These are phyloP conservation scores for Carlito syrichta DNA, from an alignment of 2,113 vertebrate species.

Conservation along the genomic window DNA sequence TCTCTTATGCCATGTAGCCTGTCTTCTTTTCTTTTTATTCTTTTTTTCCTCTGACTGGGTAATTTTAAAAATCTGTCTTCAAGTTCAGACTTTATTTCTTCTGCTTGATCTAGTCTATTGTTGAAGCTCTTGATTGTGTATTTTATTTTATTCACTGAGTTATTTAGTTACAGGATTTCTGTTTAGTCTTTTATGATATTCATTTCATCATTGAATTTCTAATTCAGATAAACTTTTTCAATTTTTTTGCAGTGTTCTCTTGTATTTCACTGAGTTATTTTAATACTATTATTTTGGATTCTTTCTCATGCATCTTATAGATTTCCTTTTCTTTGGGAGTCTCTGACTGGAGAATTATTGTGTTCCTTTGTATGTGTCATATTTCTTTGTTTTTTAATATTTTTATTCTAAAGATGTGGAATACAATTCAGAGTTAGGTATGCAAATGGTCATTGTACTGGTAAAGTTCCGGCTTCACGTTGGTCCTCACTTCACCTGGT, in stretches of 20 bases:
- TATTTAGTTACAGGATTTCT: background rate
- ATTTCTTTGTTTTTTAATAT: background rate
- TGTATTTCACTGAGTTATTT: background rate
- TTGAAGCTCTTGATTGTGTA: background rate
- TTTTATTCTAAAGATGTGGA: no score
- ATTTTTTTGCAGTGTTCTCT: no score
- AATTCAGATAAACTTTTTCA: background rate
- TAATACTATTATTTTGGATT: background rate
- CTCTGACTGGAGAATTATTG: background rate
- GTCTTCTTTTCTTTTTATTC: background rate
- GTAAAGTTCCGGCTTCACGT: no score
- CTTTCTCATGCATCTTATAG: background rate
- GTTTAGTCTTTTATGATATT: background rate
- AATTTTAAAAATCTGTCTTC: background rate
- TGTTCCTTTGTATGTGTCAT: background rate
- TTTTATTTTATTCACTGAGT: background rate
- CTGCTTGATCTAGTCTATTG: background rate
- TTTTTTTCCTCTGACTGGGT: background rate
- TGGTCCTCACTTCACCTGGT: no score
- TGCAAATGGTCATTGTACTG: no score
- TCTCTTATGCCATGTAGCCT: background rate
- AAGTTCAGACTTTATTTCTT: background rate
- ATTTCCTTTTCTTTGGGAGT: background rate
- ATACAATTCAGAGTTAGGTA: no score
- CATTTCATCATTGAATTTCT: background rate